Evolutionary conservation across 2,113 vertebrate genomes (phyloP).

Genomic region (Numenius arquata): DNA sequence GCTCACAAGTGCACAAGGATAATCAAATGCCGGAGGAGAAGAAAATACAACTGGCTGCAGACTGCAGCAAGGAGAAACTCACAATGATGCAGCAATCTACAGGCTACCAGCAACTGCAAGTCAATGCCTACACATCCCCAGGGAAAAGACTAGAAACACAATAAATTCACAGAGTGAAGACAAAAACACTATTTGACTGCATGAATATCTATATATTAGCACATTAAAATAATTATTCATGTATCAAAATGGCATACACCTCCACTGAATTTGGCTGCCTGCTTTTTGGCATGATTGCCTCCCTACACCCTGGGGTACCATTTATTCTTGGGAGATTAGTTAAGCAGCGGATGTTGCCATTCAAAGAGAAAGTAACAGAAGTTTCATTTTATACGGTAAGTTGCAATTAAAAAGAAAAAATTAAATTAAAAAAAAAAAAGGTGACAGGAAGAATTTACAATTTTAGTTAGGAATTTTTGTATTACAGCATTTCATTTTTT

Average conservation of each 20-base stretch:
- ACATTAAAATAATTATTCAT: slow-evolving; percentile 8
- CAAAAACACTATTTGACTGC: neutral
- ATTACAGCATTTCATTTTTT: neutral
- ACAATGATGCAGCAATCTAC: neutral
- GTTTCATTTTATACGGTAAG: neutral
- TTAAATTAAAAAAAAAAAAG: neutral
- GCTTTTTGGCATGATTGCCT: neutral
- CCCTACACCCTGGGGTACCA: neutral
- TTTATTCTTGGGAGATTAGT: neutral
- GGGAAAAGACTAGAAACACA: neutral
- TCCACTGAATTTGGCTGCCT: neutral
- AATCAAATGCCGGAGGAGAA: neutral
- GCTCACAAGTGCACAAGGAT: neutral
- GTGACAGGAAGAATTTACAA: neutral
- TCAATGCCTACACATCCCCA: neutral
- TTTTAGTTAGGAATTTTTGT: neutral
- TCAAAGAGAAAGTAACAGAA: neutral
- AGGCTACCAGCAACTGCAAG: neutral
- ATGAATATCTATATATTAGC: neutral
- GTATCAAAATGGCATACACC: neutral
- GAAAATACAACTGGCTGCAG: neutral
- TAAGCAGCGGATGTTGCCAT: neutral
- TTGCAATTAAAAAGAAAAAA: neutral
- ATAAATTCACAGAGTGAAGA: neutral
- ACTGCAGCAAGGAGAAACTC: neutral